Base-by-base conservation (phyloP, 1,140 invertebrate species). In the Mizuhopecten yessoensis region DNA sequence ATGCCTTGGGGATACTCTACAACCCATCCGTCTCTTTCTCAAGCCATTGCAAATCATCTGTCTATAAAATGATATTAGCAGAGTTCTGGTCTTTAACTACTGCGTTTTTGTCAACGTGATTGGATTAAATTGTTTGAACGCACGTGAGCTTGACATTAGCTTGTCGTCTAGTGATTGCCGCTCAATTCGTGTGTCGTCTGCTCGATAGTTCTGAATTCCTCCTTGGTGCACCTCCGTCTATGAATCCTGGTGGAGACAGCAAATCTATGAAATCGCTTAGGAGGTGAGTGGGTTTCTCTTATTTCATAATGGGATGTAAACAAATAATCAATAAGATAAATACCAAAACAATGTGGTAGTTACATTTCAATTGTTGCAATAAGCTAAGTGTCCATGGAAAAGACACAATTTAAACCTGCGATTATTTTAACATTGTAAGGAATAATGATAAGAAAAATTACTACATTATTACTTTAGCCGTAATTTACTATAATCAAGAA, bases 31-130 rank as follows among this genome's bases (percentile, higher is more conserved):
- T 75, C 57, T 75, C 57, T 75, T 75, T 75, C 57, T 75, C 57
- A 29, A 75, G n/a, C 57, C 57, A 75, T 75, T 75, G 57, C 57
- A 75, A 75, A 75, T 75, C n/a, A 75, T 75, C 57, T 75, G 57
- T 75, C 57, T 75, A 75, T 75, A 75, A 75, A 75, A 75, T 75
- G 57, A 75, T 75, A 75, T 75, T 75, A 75, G n/a, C 57, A n/a
- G 57, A 75, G 57, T 75, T 75, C 57, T 75, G 57, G 57, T 75
- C 57, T 29, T 75, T 75, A 75, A 75, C 57, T 75, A 75, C 57
- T 75, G n/a, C 20, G 57, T 75, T 75, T 75, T 75, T 75, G 57
- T 75, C 57, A 75, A 75, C 57, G 23, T 75, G 57, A 75, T 75
- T 75, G 57, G 57, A 75, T 75, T 75, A 75, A 75, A 75, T 75